phyloP scores from a whole-genome alignment of 2,888 invertebrate species.

The Venustoraphidia nigricollis region DNA sequence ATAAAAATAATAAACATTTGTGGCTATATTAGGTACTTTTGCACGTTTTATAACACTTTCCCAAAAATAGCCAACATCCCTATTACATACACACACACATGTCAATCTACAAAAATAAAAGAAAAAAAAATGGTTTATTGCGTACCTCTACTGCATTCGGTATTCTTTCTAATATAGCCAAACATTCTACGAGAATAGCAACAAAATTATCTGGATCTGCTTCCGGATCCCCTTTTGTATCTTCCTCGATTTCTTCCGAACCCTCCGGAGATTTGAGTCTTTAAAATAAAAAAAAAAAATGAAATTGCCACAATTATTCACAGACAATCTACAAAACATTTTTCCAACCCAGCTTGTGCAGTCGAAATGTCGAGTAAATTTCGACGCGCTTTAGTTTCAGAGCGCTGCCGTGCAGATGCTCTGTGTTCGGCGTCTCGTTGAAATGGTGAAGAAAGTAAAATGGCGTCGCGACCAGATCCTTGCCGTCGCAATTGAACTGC shows the following conservation, averaged over 20 bases:
- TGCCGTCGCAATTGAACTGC: conserved; percentile 36
- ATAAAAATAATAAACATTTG: too few relatives aligned
- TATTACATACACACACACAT: neutral
- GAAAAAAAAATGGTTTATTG: conserved; percentile 4
- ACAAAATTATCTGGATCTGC: conserved; percentile 53
- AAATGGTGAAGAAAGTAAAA: conserved; percentile 31
- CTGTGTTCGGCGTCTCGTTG: conserved; percentile 39
- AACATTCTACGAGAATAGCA: conserved; percentile 69
- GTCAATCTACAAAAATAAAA: neutral
- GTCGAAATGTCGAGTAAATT: conserved; percentile 35
- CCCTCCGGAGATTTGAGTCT: neutral
- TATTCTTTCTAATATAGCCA: conserved; percentile 67
- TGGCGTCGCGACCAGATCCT: conserved; percentile 39
- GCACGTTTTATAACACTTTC: too few relatives aligned
- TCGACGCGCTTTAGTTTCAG: conserved; percentile 34
- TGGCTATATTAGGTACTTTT: too few relatives aligned
- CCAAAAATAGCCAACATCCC: too few relatives aligned
- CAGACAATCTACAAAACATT: too few relatives aligned
- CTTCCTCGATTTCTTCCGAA: conserved; percentile 26
- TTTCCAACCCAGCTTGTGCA: neutral
- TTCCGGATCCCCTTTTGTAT: conserved; percentile 41
- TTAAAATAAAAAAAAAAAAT: neutral
- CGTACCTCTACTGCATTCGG: conserved; percentile 71
- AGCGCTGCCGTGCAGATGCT: conserved; percentile 37
- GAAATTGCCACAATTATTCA: neutral